Evolutionary conservation across 2,113 vertebrate genomes (phyloP).

Genomic region (Rhinoptilus africanus): DNA sequence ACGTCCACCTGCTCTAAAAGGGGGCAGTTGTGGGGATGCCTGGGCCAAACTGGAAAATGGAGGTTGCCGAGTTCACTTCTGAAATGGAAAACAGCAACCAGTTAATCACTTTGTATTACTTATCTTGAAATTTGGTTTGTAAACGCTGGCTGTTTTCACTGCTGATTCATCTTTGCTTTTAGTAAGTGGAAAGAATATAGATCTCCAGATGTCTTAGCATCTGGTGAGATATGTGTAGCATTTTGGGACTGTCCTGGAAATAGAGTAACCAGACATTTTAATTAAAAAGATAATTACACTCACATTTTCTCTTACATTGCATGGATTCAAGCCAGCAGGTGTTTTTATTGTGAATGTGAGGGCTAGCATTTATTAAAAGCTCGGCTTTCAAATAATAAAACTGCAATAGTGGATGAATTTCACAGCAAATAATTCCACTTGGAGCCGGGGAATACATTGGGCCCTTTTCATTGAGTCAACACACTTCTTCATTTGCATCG

Average conservation of each 20-base stretch:
- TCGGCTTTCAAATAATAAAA: not conserved
- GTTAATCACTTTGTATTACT: not conserved
- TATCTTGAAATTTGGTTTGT: not conserved
- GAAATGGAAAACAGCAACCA: not conserved
- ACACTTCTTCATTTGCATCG: fast-evolving
- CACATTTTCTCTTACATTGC: not conserved
- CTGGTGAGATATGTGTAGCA: not conserved
- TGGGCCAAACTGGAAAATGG: not conserved
- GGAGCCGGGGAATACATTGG: not conserved
- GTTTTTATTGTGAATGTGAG: not conserved
- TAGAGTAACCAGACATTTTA: not conserved
- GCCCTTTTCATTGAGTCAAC: not conserved
- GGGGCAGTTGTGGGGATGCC: not conserved
- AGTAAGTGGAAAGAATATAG: not conserved
- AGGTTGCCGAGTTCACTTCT: not conserved
- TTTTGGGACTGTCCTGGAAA: not conserved
- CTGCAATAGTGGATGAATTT: not conserved
- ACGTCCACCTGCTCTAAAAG: fast-evolving
- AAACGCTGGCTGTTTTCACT: not conserved
- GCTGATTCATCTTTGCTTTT: not conserved
- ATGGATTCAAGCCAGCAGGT: not conserved
- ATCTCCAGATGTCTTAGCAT: not conserved
- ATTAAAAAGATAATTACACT: not conserved
- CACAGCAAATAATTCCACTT: not conserved
- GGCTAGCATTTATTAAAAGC: not conserved